These are phyloP conservation scores for Drosophila lutescens DNA, from an alignment of 2,888 invertebrate genomes.

Conservation along the genomic window DNA sequence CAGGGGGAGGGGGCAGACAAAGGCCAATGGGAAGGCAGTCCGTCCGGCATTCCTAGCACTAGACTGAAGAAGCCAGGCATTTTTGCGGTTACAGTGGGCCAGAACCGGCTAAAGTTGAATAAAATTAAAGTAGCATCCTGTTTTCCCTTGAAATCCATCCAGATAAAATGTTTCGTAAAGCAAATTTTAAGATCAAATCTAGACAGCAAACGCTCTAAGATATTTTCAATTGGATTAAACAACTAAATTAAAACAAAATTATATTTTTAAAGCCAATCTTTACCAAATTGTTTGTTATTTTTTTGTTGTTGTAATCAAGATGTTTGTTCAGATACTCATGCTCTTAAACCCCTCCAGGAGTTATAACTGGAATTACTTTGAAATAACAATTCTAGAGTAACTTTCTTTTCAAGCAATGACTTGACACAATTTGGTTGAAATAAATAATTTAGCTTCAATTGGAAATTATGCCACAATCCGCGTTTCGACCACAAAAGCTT, in stretches of 20 bases:
- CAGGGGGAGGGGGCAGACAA: constrained; percentile 51
- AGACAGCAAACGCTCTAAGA: too few species aligned
- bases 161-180: too few species aligned
- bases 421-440: constrained; percentile 17
- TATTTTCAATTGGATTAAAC: too few species aligned
- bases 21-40: constrained; percentile 68
- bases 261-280: too few species aligned
- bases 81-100: constrained; percentile 49
- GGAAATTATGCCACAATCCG: constrained; percentile 22
- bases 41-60: constrained; percentile 39
- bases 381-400: background rate
- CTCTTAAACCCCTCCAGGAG: background rate
- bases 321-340: too few species aligned
- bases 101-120: background rate
- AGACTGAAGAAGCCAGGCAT: constrained; percentile 52
- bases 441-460: constrained; percentile 21
- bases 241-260: too few species aligned
- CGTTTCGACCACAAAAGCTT: constrained; percentile 19
- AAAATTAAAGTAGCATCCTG: background rate
- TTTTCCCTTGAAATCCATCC: too few species aligned
- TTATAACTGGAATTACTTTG: background rate
- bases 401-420: constrained; percentile 13
- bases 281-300: background rate
- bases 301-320: background rate
- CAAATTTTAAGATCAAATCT: too few species aligned